These are phyloP conservation scores for Oncorhynchus masou DNA, from an alignment of 2,113 vertebrate species.

Conservation along the genomic window DNA sequence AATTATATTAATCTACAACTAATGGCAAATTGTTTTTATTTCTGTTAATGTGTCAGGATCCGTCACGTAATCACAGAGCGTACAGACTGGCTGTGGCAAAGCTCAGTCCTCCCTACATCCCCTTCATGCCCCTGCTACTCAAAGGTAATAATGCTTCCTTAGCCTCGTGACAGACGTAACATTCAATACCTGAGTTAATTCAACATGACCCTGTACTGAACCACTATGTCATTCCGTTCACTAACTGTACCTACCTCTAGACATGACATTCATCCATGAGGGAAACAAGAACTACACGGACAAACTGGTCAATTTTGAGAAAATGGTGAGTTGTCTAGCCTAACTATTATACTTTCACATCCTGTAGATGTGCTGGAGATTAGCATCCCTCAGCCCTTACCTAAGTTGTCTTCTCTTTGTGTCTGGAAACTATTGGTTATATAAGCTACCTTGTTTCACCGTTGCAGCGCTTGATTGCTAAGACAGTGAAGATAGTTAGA, in stretches of 20 bases:
- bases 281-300: constrained; percentile 86
- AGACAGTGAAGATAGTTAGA: constrained; percentile 81
- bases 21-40: background rate
- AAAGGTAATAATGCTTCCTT: constrained; percentile 80
- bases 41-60: constrained; percentile 75
- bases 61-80: constrained; percentile 89
- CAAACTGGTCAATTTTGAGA: constrained; percentile 94
- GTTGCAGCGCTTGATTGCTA: constrained; percentile 88
- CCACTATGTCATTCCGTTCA: background rate
- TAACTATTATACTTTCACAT: background rate
- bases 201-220: background rate
- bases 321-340: constrained; percentile 81
- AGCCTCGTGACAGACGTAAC: constrained; percentile 55
- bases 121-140: constrained; percentile 92
- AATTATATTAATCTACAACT: background rate
- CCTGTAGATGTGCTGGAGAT: background rate
- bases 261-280: constrained; percentile 96
- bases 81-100: constrained; percentile 89
- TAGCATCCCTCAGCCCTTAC: background rate
- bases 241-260: constrained; percentile 55
- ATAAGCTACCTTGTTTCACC: background rate
- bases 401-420: background rate
- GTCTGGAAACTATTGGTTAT: background rate
- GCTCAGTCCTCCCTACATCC: constrained; percentile 88
- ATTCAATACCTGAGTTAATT: background rate